phyloP scores from a whole-genome alignment of 2,888 invertebrate species.

The Scaptomyza polygonia region DNA sequence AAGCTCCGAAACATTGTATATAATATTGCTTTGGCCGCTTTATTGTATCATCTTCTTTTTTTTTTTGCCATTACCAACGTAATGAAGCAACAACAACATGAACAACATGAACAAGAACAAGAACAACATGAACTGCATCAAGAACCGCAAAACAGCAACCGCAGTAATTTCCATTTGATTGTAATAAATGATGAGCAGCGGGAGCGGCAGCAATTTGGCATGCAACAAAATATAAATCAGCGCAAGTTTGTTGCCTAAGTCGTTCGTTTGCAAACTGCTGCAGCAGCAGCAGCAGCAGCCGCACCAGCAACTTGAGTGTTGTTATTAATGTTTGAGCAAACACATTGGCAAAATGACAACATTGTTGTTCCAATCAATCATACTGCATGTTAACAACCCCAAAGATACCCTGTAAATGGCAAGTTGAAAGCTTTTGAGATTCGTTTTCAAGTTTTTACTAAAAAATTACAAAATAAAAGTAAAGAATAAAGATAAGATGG shows the following conservation, averaged over 20 bases:
- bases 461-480: no score
- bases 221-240: slow-evolving; percentile 40
- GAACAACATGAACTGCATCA: not conserved
- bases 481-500: no score
- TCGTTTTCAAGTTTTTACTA: no score
- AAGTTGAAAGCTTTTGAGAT: no score
- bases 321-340: slow-evolving; percentile 55
- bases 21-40: no score
- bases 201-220: slow-evolving; percentile 32
- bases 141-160: slow-evolving; percentile 5
- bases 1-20: not conserved
- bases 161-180: slow-evolving; percentile 55
- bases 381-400: slow-evolving; percentile 14
- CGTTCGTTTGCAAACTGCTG: slow-evolving; percentile 49
- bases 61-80: slow-evolving; percentile 35
- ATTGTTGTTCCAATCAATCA: slow-evolving; percentile 49
- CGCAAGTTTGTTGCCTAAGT: slow-evolving; percentile 77
- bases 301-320: slow-evolving; percentile 27
- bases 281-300: slow-evolving; percentile 3
- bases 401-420: slow-evolving; percentile 26
- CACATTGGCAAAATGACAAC: slow-evolving; percentile 47
- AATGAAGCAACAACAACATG: slow-evolving; percentile 47
- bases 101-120: not conserved
- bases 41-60: not conserved
- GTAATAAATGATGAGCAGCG: slow-evolving; percentile 52